Conservation (phyloP, 2,113 vertebrate species). For the Falcunculus frontatus region DNA sequence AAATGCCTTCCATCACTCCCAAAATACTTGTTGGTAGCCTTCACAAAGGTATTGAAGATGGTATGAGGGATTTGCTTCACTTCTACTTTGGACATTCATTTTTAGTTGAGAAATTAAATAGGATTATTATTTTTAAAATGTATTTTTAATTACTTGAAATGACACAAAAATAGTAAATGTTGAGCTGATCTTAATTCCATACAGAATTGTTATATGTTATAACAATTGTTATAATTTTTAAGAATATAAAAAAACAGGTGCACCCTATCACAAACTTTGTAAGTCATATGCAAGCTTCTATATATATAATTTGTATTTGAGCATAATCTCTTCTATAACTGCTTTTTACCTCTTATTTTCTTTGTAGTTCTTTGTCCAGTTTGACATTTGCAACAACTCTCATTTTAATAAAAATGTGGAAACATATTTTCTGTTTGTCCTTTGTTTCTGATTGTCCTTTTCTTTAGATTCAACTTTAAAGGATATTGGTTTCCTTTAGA, state of each 20-base stretch:
- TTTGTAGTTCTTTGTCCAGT: neutral
- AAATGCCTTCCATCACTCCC: neutral
- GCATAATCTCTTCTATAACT: neutral
- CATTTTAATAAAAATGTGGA: neutral
- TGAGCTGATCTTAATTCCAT: neutral
- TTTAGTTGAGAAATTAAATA: neutral
- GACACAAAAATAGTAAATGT: neutral
- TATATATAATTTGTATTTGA: neutral
- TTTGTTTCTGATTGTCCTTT: neutral
- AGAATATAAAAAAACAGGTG: neutral
- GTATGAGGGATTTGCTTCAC: neutral
- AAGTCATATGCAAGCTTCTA: neutral
- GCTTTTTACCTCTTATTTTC: neutral
- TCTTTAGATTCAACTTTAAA: neutral
- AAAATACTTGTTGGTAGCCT: neutral
- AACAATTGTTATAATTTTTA: neutral
- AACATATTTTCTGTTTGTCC: neutral
- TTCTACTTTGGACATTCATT: neutral
- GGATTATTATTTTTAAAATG: neutral
- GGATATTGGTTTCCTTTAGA: neutral
- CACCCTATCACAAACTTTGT: neutral
- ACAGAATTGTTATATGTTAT: no score
- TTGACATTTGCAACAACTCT: neutral
- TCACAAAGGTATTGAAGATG: neutral
- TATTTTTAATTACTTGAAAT: neutral